phyloP scores from a whole-genome alignment of 2,113 vertebrate genomes.

The Bufo gargarizans region DNA sequence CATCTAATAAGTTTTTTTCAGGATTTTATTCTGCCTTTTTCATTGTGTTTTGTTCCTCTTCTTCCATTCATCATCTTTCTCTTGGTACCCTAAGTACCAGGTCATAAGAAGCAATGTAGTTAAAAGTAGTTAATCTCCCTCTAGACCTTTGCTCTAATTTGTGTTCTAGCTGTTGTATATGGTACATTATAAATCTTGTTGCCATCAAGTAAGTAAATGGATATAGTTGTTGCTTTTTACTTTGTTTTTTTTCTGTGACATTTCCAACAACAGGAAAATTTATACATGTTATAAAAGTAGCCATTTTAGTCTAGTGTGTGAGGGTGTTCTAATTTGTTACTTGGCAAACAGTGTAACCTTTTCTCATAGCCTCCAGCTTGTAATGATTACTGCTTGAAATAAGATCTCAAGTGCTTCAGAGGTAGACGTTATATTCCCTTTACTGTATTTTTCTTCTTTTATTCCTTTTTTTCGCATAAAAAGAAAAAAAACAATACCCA shows the following conservation, averaged over 20 bases:
- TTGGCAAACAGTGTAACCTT: conserved; percentile 46
- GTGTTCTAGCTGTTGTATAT: neutral
- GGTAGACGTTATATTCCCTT: conserved; percentile 24
- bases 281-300: conserved; percentile 48
- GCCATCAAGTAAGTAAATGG: conserved; percentile 23
- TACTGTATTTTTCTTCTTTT: neutral
- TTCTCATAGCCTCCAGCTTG: conserved; percentile 8
- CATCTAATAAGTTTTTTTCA: no score
- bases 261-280: conserved; percentile 40
- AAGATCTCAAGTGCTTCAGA: conserved; percentile 44
- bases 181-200: neutral
- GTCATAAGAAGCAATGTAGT: neutral
- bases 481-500: neutral
- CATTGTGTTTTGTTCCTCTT: neutral
- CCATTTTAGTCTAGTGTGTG: conserved; percentile 5
- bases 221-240: conserved; percentile 39
- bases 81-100: neutral
- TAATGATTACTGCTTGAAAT: conserved; percentile 44
- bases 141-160: neutral
- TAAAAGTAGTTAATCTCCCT: neutral
- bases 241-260: conserved; percentile 20
- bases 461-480: neutral
- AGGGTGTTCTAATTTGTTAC: conserved; percentile 25
- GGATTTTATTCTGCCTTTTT: neutral
- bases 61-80: neutral